Conservation (phyloP, 1,140 invertebrate species). For the Cydia strobilella region DNA sequence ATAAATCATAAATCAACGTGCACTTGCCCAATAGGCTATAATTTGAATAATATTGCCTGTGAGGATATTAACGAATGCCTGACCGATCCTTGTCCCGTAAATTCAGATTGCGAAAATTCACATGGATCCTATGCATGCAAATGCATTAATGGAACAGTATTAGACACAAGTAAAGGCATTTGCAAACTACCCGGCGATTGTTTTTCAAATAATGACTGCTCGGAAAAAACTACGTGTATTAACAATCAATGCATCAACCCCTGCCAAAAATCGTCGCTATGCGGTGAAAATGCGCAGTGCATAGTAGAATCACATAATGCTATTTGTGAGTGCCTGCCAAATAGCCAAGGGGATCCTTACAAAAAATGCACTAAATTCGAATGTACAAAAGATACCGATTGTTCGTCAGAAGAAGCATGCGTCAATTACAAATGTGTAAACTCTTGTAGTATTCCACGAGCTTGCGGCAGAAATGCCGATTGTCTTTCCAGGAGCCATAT, state of each 20-base stretch:
- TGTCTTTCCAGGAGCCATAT: constrained; percentile 87
- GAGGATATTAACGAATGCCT: constrained; percentile 91
- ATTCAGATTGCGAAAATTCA: constrained; percentile 88
- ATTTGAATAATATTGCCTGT: constrained; percentile 84
- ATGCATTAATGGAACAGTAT: constrained; percentile 89
- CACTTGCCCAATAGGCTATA: constrained; percentile 87
- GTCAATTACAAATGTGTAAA: constrained; percentile 89
- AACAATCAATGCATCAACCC: constrained; percentile 90
- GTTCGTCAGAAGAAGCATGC: constrained; percentile 85
- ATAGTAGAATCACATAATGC: constrained; percentile 84
- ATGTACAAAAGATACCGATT: constrained; percentile 90
- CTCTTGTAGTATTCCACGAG: constrained; percentile 88
- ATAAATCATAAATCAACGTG: constrained; percentile 86
- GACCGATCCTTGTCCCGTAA: constrained; percentile 87
- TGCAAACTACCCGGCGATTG: constrained; percentile 91
- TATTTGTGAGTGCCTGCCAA: constrained; percentile 86
- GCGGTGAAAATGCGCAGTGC: constrained; percentile 89
- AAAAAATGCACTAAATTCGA: constrained; percentile 86
- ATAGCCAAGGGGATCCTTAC: constrained; percentile 88
- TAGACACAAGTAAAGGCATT: constrained; percentile 84
- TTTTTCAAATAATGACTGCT: constrained; percentile 89
- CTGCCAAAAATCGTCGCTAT: constrained; percentile 84
- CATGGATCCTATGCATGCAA: constrained; percentile 88
- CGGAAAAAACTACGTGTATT: constrained; percentile 87
- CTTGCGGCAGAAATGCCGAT: constrained; percentile 89